Evolutionary conservation across 2,888 invertebrate species (phyloP), one percentile per base, ranked within the genome.

Genomic region (Amiota minor): DNA sequence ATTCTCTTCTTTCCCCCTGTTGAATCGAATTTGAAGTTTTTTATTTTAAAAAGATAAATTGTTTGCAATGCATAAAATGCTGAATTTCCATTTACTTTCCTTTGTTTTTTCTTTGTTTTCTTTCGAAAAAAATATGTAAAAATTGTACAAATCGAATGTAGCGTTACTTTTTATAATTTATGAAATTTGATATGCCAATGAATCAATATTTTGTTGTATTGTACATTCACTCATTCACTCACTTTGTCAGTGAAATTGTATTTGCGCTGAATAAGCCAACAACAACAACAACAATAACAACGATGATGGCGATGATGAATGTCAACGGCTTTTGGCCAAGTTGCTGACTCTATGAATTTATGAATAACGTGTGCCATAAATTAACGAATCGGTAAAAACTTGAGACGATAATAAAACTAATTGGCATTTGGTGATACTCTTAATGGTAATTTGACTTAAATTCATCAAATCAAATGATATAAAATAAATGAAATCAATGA

Each of bases 321-420:
- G 65, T 65, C 65, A 65, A 65, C 18, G 65, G 65, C 65, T 47
- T 65, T 45, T 65, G 62, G 10, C 49, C 14, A 65, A 65, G 16
- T 65, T 65, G 65, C 65, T 65, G 65, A 65, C 47, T 65, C 49
- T 6, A 35, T 23, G 65, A 65, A 47, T 65, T 46, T 23, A 20
- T 64, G 46, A 45, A 45, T 65, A 65, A 49, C 47, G 49, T n/a
- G 16, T 65, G 47, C 49, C 65, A 65, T 49, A 65, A 64, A 64
- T 62, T 35, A 62, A 11, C 1, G 35, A 6, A 35, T 35, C 59
- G 45, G 35, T 62, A 45, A 62, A 53, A 62, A n/a, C 45, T 9
- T 35, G 35, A 62, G 45, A 62, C 23, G 9, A 9, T 16, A 10
- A 16, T 20, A 59, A 20, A 59, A 59, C 20, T 59, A 20, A 59